These are phyloP conservation scores for Heliconius melpomene DNA, from an alignment of 1,140 invertebrate species.

Conservation along the genomic window DNA sequence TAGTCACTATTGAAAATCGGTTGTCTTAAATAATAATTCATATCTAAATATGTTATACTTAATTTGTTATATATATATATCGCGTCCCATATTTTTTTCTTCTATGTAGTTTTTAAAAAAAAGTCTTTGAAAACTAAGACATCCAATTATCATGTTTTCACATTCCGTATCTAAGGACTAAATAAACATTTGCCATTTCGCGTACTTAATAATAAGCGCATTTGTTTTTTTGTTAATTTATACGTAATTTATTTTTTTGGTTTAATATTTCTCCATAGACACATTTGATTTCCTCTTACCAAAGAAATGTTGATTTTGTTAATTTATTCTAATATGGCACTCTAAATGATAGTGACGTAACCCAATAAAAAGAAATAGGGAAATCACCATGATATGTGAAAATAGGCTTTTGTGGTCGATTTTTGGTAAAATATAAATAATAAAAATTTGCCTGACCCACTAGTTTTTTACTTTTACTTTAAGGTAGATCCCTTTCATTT, in stretches of 20 bases:
- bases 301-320: slow-evolving; percentile 9
- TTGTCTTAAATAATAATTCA: not conserved
- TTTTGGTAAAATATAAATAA: not conserved
- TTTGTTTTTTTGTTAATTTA: slow-evolving; percentile 29
- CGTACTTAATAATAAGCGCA: slow-evolving; percentile 42
- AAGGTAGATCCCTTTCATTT: not conserved
- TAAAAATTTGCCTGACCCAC: too few species aligned
- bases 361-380: not conserved
- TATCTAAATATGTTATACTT: not conserved
- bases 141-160: slow-evolving; percentile 38
- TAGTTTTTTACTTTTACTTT: too few species aligned
- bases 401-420: not conserved
- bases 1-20: not conserved
- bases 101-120: not conserved
- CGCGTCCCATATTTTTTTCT: not conserved
- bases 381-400: not conserved
- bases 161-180: slow-evolving; percentile 51
- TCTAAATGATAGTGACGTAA: not conserved
- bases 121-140: not conserved
- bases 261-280: not conserved
- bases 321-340: not conserved
- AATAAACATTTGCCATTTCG: slow-evolving; percentile 35
- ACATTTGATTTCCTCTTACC: slow-evolving; percentile 2
- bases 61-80: not conserved
- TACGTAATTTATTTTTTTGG: slow-evolving; percentile 1